A percentile compares a stretch with the other conserved stretches of the same genome.
Evolutionary conservation across 2,113 vertebrate genomes (phyloP).

Genomic region (Eclectus roratus): DNA sequence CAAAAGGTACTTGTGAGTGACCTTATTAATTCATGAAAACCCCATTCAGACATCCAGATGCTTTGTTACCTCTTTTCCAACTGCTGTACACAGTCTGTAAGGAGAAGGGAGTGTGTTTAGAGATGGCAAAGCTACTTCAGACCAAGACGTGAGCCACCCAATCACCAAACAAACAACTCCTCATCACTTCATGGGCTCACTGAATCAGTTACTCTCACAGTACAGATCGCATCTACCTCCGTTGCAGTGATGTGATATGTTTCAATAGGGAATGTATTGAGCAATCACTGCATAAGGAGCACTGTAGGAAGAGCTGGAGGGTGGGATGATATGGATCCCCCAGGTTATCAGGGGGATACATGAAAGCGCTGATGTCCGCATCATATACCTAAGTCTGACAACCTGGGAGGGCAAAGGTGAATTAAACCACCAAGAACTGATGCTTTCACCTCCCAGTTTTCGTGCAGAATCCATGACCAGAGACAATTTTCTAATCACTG

Average conservation of each 20-base stretch:
- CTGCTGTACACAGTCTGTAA: not conserved
- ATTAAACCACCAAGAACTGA: not conserved
- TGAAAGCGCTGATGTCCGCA: rapidly evolving
- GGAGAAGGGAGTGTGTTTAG: not conserved
- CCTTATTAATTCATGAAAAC: not conserved
- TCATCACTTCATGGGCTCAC: rapidly evolving
- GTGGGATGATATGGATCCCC: not conserved
- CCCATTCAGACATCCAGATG: not conserved
- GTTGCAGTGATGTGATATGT: rapidly evolving
- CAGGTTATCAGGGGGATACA: not conserved
- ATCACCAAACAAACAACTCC: not conserved
- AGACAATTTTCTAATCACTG: constrained; percentile 56
- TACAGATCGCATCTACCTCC: rapidly evolving
- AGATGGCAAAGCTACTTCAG: not conserved
- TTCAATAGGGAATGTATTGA: rapidly evolving
- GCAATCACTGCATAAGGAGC: not conserved
- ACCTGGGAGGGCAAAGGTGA: not conserved
- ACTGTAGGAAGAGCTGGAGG: not conserved
- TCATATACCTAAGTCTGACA: not conserved
- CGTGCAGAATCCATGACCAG: not conserved
- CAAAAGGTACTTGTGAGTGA: not conserved
- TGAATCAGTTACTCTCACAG: not conserved
- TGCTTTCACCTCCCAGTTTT: not conserved
- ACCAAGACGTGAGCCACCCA: not conserved
- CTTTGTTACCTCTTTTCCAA: not conserved